These are phyloP conservation scores for Cepaea hortensis DNA, from an alignment of 2,888 invertebrate genomes.

Conservation along the genomic window DNA sequence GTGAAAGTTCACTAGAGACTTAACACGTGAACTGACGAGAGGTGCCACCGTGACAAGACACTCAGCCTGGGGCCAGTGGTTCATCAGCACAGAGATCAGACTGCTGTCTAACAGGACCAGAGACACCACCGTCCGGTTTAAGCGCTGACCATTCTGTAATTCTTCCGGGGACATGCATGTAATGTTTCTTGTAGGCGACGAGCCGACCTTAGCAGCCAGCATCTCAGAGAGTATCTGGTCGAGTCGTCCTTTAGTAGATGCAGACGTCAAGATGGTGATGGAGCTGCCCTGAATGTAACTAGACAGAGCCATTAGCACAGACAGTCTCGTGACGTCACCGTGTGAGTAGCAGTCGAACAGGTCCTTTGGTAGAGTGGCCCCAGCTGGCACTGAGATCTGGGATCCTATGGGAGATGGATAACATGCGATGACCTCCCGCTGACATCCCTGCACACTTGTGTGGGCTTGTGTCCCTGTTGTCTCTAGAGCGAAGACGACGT, in stretches of 20 bases:
- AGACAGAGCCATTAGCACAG: background rate
- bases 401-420: slow-evolving; percentile 46
- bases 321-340: slow-evolving; percentile 23
- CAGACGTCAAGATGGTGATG: background rate
- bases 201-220: background rate
- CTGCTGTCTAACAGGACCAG: slow-evolving; percentile 1
- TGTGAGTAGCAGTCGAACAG: slow-evolving; percentile 33
- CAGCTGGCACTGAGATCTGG: slow-evolving; percentile 39
- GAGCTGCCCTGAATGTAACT: background rate
- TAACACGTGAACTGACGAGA: background rate
- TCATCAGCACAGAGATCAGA: slow-evolving; percentile 16
- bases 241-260: background rate
- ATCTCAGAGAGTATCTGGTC: background rate
- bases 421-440: slow-evolving; percentile 14
- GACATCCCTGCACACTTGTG: background rate
- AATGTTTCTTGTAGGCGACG: background rate
- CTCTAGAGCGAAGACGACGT: slow-evolving; percentile 41
- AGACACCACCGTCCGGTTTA: background rate
- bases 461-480: background rate
- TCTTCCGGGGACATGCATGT: background rate
- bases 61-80: background rate
- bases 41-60: background rate
- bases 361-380: background rate
- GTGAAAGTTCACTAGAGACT: background rate
- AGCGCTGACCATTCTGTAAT: background rate